A percentile compares a stretch with the other conserved stretches of the same genome.
These are phyloP conservation scores for Tetranychus urticae DNA, from an alignment of 1,140 invertebrate species.

Conservation along the genomic window DNA sequence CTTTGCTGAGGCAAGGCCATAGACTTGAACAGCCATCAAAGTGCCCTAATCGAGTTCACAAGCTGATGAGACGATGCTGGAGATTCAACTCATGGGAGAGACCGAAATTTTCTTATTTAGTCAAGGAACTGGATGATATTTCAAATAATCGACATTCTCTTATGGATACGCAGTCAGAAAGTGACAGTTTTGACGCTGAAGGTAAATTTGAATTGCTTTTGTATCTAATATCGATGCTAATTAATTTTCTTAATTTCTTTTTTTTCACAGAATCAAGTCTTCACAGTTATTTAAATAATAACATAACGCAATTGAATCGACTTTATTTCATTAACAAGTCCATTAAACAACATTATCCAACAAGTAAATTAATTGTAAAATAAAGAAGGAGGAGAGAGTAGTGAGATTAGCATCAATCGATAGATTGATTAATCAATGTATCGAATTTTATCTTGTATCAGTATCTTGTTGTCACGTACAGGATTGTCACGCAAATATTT, in stretches of 20 bases:
- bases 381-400: too few species aligned
- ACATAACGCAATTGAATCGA: too few species aligned
- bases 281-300: background rate
- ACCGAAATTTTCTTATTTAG: constrained; percentile 62
- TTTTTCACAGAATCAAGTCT: background rate
- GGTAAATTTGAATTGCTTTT: background rate
- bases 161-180: constrained; percentile 6
- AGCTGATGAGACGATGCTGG: constrained; percentile 83
- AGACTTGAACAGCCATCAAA: constrained; percentile 81
- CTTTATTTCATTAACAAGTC: too few species aligned
- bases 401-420: too few species aligned
- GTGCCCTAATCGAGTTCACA: constrained; percentile 68
- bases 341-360: too few species aligned
- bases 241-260: background rate
- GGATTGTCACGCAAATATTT: too few species aligned
- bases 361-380: too few species aligned
- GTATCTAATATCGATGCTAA: background rate
- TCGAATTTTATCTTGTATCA: too few species aligned
- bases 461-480: too few species aligned
- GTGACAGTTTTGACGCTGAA: background rate
- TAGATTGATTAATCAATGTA: too few species aligned
- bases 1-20: constrained; percentile 53
- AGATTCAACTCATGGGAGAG: constrained; percentile 57
- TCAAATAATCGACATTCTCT: constrained; percentile 57
- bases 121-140: constrained; percentile 57